A percentile compares a stretch with the other conserved stretches of the same genome.
These are phyloP conservation scores for Xylota sylvarum DNA, from an alignment of 2,888 invertebrate species.

Conservation along the genomic window DNA sequence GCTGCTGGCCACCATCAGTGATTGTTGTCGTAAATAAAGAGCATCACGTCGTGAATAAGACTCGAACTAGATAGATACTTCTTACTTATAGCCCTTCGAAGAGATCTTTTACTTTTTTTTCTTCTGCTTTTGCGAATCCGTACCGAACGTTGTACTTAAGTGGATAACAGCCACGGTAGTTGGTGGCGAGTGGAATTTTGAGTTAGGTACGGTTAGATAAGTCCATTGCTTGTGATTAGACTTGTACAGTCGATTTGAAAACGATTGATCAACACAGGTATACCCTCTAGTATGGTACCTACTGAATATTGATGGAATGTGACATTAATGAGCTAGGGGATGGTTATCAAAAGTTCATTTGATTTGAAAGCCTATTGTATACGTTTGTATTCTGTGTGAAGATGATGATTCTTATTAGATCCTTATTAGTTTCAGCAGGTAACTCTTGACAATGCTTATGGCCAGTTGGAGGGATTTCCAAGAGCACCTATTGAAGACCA, in stretches of 20 bases:
- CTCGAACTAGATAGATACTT: constrained; percentile 72
- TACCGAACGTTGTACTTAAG: constrained; percentile 67
- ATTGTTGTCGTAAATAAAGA: constrained; percentile 77
- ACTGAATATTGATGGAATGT: constrained; percentile 18
- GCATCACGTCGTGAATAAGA: constrained; percentile 75
- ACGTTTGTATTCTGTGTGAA: background rate
- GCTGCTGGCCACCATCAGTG: constrained; percentile 46
- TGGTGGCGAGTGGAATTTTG: constrained; percentile 69
- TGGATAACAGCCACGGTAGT: constrained; percentile 75
- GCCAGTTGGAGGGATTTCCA: too few relatives aligned
- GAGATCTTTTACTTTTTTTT: constrained; percentile 21
- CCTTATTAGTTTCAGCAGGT: too few relatives aligned
- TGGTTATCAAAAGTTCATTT: background rate
- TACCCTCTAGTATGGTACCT: background rate
- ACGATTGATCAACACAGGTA: constrained; percentile 41
- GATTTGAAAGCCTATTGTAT: background rate
- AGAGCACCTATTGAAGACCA: too few relatives aligned
- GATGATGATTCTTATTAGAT: too few relatives aligned
- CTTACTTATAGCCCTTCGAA: constrained; percentile 65
- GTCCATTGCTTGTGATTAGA: constrained; percentile 53
- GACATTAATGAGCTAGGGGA: constrained; percentile 29
- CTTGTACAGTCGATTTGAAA: constrained; percentile 20
- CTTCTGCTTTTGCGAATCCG: constrained; percentile 6
- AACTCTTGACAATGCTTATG: too few relatives aligned
- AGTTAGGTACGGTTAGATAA: constrained; percentile 61